phyloP scores from a whole-genome alignment of 2,797 vertebrate genomes.

The Sebastes kiyomatsui region DNA sequence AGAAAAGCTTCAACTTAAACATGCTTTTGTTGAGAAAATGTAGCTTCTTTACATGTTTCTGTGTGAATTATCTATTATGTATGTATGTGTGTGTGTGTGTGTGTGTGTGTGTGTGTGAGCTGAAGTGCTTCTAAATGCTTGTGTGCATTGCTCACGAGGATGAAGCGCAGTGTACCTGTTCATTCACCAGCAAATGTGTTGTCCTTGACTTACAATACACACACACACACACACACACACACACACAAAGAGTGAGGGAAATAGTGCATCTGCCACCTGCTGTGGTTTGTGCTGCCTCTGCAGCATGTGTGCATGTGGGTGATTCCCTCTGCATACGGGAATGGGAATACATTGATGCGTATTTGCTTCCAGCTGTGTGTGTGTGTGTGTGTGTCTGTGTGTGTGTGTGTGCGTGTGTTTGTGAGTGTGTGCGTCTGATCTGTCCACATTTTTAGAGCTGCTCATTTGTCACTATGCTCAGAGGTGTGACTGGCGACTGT shows the following conservation, averaged over 20 bases:
- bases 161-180: conserved; percentile 46
- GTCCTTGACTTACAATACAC: conserved; percentile 54
- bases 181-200: conserved; percentile 30
- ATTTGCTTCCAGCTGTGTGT: conserved; percentile 46
- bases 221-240: background rate
- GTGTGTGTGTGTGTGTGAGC: background rate
- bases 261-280: conserved; percentile 51
- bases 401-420: background rate
- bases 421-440: conserved; percentile 24
- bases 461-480: conserved; percentile 68
- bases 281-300: conserved; percentile 47
- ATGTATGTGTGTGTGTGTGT: background rate
- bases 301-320: conserved; percentile 31
- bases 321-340: conserved; percentile 25
- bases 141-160: conserved; percentile 6
- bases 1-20: conserved; percentile 18
- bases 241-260: background rate
- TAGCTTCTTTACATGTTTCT: conserved; percentile 19
- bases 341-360: conserved; percentile 29
- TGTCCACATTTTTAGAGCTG: conserved; percentile 48
- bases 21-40: conserved; percentile 21
- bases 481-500: conserved; percentile 39
- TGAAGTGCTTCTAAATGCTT: conserved; percentile 16
- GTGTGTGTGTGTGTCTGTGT: background rate
- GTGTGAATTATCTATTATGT: background rate